Conservation (phyloP, 2,888 invertebrate genomes). For the Napeogenes inachia region DNA sequence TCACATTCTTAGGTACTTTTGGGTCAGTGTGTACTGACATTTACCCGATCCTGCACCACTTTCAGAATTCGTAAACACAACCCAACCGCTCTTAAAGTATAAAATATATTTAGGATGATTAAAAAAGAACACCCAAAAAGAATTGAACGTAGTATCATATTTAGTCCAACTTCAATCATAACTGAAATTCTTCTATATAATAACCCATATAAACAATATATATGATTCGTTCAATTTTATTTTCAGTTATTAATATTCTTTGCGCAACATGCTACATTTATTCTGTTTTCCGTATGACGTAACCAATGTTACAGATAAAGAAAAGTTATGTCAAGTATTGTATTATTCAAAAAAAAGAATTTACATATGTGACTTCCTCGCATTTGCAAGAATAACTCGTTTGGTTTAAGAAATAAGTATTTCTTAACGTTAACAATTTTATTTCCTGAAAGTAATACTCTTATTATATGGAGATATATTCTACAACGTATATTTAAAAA, state of each 20-base stretch:
- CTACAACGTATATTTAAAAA: too few species aligned
- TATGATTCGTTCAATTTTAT: too few species aligned
- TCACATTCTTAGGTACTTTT: constrained; percentile 29
- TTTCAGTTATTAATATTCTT: constrained; percentile 1
- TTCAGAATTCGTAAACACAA: constrained; percentile 26
- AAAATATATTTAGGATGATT: constrained; percentile 22
- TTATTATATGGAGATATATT: too few species aligned
- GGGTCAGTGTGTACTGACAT: constrained; percentile 29
- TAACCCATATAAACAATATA: background rate
- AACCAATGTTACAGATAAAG: constrained; percentile 10
- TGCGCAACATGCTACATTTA: background rate
- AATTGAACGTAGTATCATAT: constrained; percentile 18
- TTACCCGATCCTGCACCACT: constrained; percentile 17
- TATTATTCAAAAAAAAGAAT: constrained; percentile 2
- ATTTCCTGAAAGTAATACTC: too few species aligned
- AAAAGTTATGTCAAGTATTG: constrained; percentile 10
- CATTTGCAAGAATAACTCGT: constrained; percentile 3
- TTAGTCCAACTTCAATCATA: constrained; percentile 15
- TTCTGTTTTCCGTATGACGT: constrained; percentile 8
- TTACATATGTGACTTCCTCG: constrained; percentile 8
- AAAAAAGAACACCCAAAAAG: constrained; percentile 19
- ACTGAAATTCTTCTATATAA: background rate
- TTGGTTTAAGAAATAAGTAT: background rate
- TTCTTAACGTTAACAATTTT: too few species aligned
- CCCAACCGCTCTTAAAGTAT: constrained; percentile 18